A percentile compares a stretch with the other conserved stretches of the same genome.
phyloP scores from a whole-genome alignment of 2,888 invertebrate species.

The Steromphala cineraria region DNA sequence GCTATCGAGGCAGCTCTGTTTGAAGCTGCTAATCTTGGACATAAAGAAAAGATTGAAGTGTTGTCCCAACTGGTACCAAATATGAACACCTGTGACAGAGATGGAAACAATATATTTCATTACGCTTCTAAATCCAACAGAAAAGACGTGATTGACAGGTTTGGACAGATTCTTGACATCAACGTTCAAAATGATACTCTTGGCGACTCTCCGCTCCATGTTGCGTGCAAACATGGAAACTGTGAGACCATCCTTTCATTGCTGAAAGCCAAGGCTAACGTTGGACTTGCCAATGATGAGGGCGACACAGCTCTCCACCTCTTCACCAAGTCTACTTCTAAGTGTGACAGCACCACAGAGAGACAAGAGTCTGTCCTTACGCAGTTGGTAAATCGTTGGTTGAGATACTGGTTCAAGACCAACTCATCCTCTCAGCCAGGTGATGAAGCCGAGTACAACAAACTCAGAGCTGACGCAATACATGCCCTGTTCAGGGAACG shows the following conservation, averaged over 20 bases:
- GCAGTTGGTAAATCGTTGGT: conserved; percentile 43
- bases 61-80: conserved; percentile 53
- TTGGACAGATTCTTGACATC: conserved; percentile 46
- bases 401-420: conserved; percentile 58
- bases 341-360: conserved; percentile 28
- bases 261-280: conserved; percentile 54
- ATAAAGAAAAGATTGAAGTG: conserved; percentile 55
- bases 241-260: conserved; percentile 47
- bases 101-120: conserved; percentile 65
- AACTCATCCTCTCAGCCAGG: conserved; percentile 26
- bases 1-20: conserved; percentile 28
- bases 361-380: conserved; percentile 47
- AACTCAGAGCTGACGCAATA: conserved; percentile 41
- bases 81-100: conserved; percentile 46
- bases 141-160: conserved; percentile 50
- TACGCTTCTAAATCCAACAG: conserved; percentile 63
- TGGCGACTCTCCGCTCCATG: conserved; percentile 68
- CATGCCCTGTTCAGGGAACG: conserved; percentile 51
- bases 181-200: conserved; percentile 52
- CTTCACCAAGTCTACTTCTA: conserved; percentile 43
- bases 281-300: conserved; percentile 45
- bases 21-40: conserved; percentile 32
- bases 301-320: conserved; percentile 64
- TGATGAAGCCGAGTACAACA: conserved; percentile 15
- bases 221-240: conserved; percentile 64